A percentile compares a stretch with the other conserved stretches of the same genome.
These are phyloP conservation scores for Chloropsis cyanopogon DNA, from an alignment of 2,113 vertebrate genomes.

Conservation along the genomic window DNA sequence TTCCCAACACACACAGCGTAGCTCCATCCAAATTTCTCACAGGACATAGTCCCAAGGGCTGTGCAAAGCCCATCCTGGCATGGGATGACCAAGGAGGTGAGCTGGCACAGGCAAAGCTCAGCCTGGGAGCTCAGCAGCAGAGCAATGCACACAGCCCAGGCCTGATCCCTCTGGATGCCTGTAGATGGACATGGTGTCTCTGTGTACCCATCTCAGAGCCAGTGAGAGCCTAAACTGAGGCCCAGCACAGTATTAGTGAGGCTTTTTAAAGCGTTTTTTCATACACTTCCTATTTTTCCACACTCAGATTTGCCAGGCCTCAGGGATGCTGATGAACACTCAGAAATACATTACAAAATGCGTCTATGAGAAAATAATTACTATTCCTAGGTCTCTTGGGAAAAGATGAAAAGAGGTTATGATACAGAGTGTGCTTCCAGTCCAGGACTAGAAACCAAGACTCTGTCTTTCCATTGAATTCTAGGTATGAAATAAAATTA, in stretches of 20 bases:
- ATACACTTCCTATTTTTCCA: neutral
- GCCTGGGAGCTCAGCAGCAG: neutral
- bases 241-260: no score
- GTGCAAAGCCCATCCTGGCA: neutral
- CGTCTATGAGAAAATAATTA: neutral
- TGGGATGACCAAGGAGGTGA: neutral
- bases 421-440: neutral
- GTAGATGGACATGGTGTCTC: neutral
- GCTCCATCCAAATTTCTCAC: neutral
- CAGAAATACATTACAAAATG: neutral
- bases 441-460: neutral
- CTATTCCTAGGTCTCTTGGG: neutral
- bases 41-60: neutral
- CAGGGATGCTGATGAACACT: neutral
- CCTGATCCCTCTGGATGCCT: neutral
- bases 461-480: neutral
- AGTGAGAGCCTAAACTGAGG: neutral
- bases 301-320: neutral
- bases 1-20: neutral
- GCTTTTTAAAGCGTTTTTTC: neutral
- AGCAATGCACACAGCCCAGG: rapidly evolving
- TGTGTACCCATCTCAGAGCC: rapidly evolving
- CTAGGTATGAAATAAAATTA: neutral
- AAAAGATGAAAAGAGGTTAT: neutral
- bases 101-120: neutral